Evolutionary conservation across 2,888 invertebrate species (phyloP), one percentile per base, ranked within the genome.

Genomic region (Tromatobia lineatoria): DNA sequence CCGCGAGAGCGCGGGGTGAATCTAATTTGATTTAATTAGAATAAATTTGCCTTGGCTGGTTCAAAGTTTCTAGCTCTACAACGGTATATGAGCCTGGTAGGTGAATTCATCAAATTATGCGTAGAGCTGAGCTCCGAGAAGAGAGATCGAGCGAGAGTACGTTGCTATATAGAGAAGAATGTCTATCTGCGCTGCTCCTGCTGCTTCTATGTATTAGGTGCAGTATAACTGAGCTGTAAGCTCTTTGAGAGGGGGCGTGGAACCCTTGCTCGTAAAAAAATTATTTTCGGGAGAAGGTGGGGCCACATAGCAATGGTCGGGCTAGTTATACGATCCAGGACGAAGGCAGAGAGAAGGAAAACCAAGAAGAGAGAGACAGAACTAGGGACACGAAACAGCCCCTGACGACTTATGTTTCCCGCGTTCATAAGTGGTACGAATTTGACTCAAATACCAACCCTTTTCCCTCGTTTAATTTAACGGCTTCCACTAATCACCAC

Each of bases 21-120:
- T 92, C 90, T 90, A 91, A 91, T 92, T 92, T 92, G 92, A 91
- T 91, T 92, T 91, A 91, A 92, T 92, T 92, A 91, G 91, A 92
- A 92, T 92, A 92, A 90, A 92, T 92, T 92, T 91, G 91, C 84
- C 78, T 78, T 47, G 79, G 90, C 88, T 88, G 88, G 89, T 88
- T 90, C 89, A 91, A 91, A 90, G 87, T 88, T 88, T 83, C 88
- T 88, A 91, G 92, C 92, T 92, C 92, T 89, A 87, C 89, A 82
- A 69, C 80, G 78, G 87, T 87, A 92, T 92, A 92, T 91, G 85
- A 91, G 90, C 92, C 92, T 92, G 92, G 90, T 92, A 92, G 87
- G 90, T 91, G 91, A 92, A 92, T 92, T 92, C 90, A 91, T 90
- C 91, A 89, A 92, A 92, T 92, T 92, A 92, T 92, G 92, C 92